These are phyloP conservation scores for Rotaria magnacalcarata DNA, from an alignment of 2,888 invertebrate genomes.

Conservation along the genomic window DNA sequence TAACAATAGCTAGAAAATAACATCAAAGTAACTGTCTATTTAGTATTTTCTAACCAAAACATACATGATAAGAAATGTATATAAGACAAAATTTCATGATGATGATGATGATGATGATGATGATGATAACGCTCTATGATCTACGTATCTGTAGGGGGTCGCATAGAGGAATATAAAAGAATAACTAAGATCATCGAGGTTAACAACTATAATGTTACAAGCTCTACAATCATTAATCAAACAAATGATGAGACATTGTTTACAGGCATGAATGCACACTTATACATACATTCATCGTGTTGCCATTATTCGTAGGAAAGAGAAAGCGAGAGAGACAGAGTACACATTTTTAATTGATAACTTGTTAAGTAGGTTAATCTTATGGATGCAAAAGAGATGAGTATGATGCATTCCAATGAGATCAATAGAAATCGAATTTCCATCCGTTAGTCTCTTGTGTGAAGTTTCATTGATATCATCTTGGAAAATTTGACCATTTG, in stretches of 20 bases:
- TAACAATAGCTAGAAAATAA: background rate
- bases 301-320: background rate
- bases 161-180: background rate
- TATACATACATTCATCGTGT: background rate
- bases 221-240: background rate
- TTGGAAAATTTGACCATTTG: background rate
- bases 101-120: background rate
- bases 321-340: background rate
- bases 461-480: background rate
- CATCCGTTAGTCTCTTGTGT: background rate
- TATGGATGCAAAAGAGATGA: background rate
- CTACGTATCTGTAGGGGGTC: background rate
- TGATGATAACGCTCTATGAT: background rate
- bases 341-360: background rate
- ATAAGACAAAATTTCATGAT: background rate
- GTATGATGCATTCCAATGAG: background rate
- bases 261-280: background rate
- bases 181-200: background rate
- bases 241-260: constrained; percentile 5
- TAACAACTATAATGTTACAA: background rate
- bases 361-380: constrained; percentile 6
- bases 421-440: background rate
- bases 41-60: background rate
- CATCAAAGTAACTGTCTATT: background rate
- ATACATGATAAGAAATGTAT: background rate